Conservation (phyloP, 2,797 vertebrate species). For the Artibeus lituratus region DNA sequence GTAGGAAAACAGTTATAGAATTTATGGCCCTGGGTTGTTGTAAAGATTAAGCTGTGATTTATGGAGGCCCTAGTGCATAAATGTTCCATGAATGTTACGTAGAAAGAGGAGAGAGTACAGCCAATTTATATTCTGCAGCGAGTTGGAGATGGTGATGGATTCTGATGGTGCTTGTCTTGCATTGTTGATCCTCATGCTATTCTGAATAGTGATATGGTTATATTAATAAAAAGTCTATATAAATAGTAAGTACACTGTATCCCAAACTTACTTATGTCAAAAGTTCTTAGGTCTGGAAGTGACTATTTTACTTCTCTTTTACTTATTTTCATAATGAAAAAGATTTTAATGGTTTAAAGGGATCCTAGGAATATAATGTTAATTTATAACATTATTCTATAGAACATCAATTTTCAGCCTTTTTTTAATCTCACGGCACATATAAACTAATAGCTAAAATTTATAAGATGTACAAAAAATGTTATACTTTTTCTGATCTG, state of each 20-base stretch:
- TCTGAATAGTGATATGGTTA: neutral
- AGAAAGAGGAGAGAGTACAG: neutral
- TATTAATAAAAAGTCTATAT: neutral
- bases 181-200: neutral
- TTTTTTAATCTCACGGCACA: too few relatives aligned
- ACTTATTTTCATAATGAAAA: slow-evolving; percentile 19
- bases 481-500: too few relatives aligned
- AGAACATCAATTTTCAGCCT: too few relatives aligned
- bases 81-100: neutral
- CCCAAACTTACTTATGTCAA: neutral
- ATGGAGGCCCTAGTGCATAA: neutral
- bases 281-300: neutral
- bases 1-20: neutral
- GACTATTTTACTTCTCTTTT: neutral
- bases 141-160: neutral
- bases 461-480: too few relatives aligned
- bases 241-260: neutral
- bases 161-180: neutral
- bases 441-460: too few relatives aligned
- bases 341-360: neutral
- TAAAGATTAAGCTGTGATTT: neutral
- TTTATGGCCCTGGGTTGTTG: neutral
- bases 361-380: neutral
- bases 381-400: neutral
- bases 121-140: neutral